Base-by-base conservation (phyloP, 2,888 invertebrate genomes). In the Hyalella azteca region DNA sequence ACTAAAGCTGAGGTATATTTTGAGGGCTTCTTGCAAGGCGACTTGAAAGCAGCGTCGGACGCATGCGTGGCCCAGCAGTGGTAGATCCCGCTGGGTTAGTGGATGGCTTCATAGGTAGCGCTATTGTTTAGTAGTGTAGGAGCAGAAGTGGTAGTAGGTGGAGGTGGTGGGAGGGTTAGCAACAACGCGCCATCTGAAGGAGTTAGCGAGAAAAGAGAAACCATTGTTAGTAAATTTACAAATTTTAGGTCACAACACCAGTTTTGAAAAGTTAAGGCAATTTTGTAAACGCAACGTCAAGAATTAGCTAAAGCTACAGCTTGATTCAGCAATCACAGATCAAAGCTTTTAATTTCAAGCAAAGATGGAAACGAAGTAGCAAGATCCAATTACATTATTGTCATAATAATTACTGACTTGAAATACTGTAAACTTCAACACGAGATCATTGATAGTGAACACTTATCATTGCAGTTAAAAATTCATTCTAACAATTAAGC, bases 161-260 rank as follows among this genome's bases (percentile, higher is more conserved):
- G 66, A 66, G 66, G 66, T 66, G 66, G 66, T 45, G 75, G 75
- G 40, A 45, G 75, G 45, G 75, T 75, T 75, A 75, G 75, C 75
- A 45, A 75, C 75, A 75, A 75, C 75, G 75, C 75, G 75, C 75
- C 75, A 75, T 75, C 75, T 75, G 75, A 75, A 75, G 75, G 45
- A 75, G 75, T 75, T 75, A 75, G 75, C 75, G 45, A 75, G 75
- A 75, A 75, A 75, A 75, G 75, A 75, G 75, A 75, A 75, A 75
- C 75, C 75, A 75, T 41, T 75, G 75, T 75, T 75, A 75, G 75
- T 75, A 75, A 75, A 75, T 75, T 75, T 75, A 75, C 75, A 75
- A 66, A n/a, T n/a, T n/a, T 32, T 32, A 66, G 66, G n/a, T 66
- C 66, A 66, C 66, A 66, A 66, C 66, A 29, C 66, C 66, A 66